phyloP scores from a whole-genome alignment of 2,797 vertebrate genomes.

The Hippoglossus hippoglossus region DNA sequence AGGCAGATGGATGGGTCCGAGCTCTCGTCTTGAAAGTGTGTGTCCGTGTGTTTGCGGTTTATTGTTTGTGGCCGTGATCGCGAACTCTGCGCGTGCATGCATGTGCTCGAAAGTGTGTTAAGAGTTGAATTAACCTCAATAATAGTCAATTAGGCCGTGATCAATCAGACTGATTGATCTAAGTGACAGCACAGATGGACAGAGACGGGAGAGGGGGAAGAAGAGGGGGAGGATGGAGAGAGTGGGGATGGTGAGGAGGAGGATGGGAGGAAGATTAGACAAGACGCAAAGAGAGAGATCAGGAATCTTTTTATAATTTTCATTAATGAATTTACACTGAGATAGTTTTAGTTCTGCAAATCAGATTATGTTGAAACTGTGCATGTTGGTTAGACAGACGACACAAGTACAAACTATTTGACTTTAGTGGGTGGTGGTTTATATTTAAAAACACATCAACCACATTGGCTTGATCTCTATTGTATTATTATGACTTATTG shows the following conservation, averaged over 20 bases:
- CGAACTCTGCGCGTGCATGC: slow-evolving; percentile 37
- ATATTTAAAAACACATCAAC: no score
- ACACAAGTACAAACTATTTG: no score
- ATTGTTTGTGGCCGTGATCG: slow-evolving; percentile 56
- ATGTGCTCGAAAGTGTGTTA: slow-evolving; percentile 78
- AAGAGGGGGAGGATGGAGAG: slow-evolving; percentile 60
- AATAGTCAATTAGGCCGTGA: slow-evolving; percentile 96
- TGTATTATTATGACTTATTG: no score
- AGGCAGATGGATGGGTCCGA: slow-evolving; percentile 91
- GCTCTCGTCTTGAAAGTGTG: slow-evolving; percentile 74
- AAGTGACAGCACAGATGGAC: slow-evolving; percentile 94
- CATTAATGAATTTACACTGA: not conserved
- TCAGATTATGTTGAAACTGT: no score
- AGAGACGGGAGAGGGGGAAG: slow-evolving; percentile 70
- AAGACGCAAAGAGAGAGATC: slow-evolving; percentile 11
- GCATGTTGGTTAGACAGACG: no score
- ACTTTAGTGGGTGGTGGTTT: no score
- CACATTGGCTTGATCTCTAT: no score
- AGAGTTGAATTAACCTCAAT: slow-evolving; percentile 99
- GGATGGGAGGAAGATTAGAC: slow-evolving; percentile 42
- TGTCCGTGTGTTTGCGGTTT: slow-evolving; percentile 53
- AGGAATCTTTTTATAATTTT: not conserved
- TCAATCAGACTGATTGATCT: slow-evolving; percentile 99
- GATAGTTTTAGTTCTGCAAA: no score
- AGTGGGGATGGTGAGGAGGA: slow-evolving; percentile 33